Conservation (phyloP, 2,888 invertebrate genomes). For the Ischnura elegans region DNA sequence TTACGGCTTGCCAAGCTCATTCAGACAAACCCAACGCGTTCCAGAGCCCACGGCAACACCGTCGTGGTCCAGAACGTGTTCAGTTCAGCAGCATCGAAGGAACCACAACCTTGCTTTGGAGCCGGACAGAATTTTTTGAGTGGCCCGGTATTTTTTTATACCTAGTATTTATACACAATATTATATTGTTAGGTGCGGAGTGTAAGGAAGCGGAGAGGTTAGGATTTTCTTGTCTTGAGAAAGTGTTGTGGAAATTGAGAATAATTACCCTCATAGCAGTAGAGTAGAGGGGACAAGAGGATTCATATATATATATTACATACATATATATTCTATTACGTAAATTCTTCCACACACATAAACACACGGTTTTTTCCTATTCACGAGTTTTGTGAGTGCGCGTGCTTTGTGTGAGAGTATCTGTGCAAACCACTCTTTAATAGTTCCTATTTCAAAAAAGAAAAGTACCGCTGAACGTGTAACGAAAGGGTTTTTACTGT, state of each 20-base stretch:
- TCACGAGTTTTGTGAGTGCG: slow-evolving; percentile 53
- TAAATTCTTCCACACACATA: slow-evolving; percentile 32
- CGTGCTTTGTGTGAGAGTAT: slow-evolving; percentile 51
- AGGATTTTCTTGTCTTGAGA: background rate
- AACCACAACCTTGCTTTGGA: background rate
- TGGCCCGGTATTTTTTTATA: slow-evolving; percentile 16
- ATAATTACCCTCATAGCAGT: background rate
- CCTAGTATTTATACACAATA: slow-evolving; percentile 4
- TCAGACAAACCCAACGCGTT: background rate
- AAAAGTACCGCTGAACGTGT: background rate
- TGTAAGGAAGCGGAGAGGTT: background rate
- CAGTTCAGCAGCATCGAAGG: background rate
- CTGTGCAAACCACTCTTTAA: slow-evolving; percentile 60
- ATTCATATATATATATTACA: background rate
- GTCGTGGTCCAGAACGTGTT: background rate
- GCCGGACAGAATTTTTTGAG: slow-evolving; percentile 36
- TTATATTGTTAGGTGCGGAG: slow-evolving; percentile 19
- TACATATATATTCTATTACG: slow-evolving; percentile 48
- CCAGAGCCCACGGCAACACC: background rate
- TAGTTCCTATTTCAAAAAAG: slow-evolving; percentile 53
- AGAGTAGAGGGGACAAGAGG: background rate
- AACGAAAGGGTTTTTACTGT: background rate
- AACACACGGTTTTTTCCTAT: slow-evolving; percentile 48
- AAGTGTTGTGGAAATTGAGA: background rate
- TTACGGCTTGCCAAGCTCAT: background rate